phyloP scores from a whole-genome alignment of 2,113 vertebrate genomes.

The Sinocyclocheilus grahami region DNA sequence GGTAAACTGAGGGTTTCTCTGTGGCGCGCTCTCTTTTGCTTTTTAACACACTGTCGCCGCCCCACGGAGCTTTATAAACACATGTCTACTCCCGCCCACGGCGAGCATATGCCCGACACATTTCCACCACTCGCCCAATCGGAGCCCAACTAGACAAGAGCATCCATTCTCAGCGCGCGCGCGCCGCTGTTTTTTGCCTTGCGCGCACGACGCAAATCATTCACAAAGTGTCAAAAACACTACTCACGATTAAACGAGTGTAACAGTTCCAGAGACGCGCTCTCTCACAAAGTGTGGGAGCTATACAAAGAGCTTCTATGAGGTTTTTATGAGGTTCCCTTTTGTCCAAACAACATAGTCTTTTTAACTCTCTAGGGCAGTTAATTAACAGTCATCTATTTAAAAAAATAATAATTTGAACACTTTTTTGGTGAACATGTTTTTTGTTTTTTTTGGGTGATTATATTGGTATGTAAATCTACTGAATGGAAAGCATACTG shows the following conservation, averaged over 20 bases:
- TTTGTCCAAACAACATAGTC: neutral
- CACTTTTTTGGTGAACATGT: too few species aligned
- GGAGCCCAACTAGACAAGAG: conserved; percentile 64
- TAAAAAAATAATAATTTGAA: too few species aligned
- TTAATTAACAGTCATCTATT: neutral
- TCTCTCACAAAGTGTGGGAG: too few species aligned
- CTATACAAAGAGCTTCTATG: neutral
- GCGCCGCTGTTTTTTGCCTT: conserved; percentile 17
- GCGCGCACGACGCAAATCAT: conserved; percentile 11
- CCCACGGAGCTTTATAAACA: conserved; percentile 66
- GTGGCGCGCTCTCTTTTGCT: conserved; percentile 52
- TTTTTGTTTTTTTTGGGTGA: neutral
- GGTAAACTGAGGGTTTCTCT: conserved; percentile 30
- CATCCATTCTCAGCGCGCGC: conserved; percentile 22
- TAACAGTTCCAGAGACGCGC: neutral
- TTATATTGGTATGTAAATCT: neutral
- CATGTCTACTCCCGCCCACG: conserved; percentile 73
- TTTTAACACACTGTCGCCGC: conserved; percentile 60
- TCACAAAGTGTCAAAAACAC: neutral
- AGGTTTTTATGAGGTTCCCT: too few species aligned
- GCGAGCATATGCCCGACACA: conserved; percentile 72
- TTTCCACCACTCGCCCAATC: conserved; percentile 68
- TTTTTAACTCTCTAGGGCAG: too few species aligned
- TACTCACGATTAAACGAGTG: neutral
- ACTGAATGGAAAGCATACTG: neutral